Base-by-base conservation (phyloP, 2,113 vertebrate genomes). In the Thunnus maccoyii region DNA sequence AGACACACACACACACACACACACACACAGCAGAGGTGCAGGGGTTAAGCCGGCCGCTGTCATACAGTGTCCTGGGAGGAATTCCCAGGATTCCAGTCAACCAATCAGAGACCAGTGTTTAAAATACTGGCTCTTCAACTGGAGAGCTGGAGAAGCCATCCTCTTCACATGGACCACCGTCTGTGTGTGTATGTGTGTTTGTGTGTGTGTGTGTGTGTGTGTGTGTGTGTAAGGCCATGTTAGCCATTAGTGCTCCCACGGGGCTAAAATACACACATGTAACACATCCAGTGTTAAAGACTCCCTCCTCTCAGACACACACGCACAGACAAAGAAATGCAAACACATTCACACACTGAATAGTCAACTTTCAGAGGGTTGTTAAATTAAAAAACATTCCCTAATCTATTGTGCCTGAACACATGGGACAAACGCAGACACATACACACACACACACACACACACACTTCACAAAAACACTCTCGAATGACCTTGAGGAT, bases 21-120 rank as follows among this genome's bases (percentile, higher is more conserved):
- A 62, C 74, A 78, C 50, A 73, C 32, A 70, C n/a, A 47, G 5
- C 8, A 22, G 50, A 17, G 48, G 36, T 32, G 54, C 16, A 65
- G 17, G 46, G 68, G 73, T 69, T 74, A 25, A 71, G 76, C 10
- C 15, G 1, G 17, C 47, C 3, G 3, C 68, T 71, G 58, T 78
- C 61, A 60, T 20, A 72, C 54, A 66, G 71, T 20, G 55, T 52
- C 36, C 66, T 64, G 54, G 15, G 83, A 70, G 41, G 41, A 85
- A 79, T 87, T 89, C 85, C 80, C 74, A 83, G 74, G 81, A 63
- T 81, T 73, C 64, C 48, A 68, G 48, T 79, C 30, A 66, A 57
- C 90, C 90, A 93, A 91, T 91, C 86, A 86, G 62, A 83, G 64
- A 52, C 0, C 20, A 57, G 87, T n/a, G 9, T 83, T 76, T 88